Conservation (phyloP, 2,888 invertebrate species). For the Ophonus ardosiacus region DNA sequence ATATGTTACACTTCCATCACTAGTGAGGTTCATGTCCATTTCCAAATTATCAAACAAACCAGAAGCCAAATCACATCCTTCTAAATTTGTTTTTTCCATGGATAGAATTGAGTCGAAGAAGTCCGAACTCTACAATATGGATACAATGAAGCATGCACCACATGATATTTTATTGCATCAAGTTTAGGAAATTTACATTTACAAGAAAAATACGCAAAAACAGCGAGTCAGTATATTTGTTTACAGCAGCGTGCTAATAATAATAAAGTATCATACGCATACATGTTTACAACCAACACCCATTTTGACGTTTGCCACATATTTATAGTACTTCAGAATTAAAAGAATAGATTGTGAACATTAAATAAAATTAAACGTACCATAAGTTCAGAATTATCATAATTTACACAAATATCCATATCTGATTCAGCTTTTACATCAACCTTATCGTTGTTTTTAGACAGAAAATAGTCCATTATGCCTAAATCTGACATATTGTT, state of each 20-base stretch:
- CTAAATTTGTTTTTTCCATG: constrained; percentile 80
- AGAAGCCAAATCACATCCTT: constrained; percentile 78
- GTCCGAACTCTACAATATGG: constrained; percentile 76
- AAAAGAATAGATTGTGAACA: neutral
- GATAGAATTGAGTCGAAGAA: constrained; percentile 84
- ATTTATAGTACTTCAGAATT: neutral
- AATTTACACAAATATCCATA: constrained; percentile 72
- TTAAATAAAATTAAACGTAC: constrained; percentile 68
- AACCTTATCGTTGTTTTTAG: constrained; percentile 68
- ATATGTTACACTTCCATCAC: constrained; percentile 71
- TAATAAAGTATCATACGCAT: constrained; percentile 2
- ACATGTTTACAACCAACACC: constrained; percentile 49
- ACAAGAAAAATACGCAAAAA: constrained; percentile 8
- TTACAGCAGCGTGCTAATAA: neutral
- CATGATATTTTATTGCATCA: constrained; percentile 15
- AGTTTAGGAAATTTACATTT: neutral
- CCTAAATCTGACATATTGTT: constrained; percentile 67
- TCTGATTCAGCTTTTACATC: constrained; percentile 71
- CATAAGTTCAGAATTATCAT: constrained; percentile 73
- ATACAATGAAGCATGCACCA: constrained; percentile 18
- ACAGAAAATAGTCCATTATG: constrained; percentile 67
- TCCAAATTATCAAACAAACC: constrained; percentile 70
- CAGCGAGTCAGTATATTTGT: neutral
- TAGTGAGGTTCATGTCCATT: constrained; percentile 71
- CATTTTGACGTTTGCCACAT: constrained; percentile 36